These are phyloP conservation scores for Lepilemur septentrionalis DNA, from an alignment of 2,797 vertebrate genomes.

Conservation along the genomic window DNA sequence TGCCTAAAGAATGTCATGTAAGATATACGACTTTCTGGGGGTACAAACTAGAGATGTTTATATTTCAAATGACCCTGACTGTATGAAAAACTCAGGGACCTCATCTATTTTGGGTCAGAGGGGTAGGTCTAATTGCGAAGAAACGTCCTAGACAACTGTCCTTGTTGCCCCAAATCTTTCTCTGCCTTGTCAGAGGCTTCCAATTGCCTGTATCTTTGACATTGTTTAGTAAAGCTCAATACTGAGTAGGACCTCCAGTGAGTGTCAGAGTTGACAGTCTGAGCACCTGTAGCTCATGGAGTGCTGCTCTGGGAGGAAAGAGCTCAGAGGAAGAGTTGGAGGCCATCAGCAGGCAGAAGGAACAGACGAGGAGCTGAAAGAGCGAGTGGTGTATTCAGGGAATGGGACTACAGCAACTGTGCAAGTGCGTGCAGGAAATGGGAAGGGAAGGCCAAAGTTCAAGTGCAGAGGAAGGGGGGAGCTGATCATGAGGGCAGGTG, in stretches of 20 bases:
- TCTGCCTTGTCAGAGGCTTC: neutral
- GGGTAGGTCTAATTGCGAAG: accelerated
- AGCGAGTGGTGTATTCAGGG: accelerated
- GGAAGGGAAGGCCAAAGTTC: neutral
- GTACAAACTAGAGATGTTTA: neutral
- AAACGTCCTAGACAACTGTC: neutral
- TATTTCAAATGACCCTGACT: neutral
- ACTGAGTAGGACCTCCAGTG: neutral
- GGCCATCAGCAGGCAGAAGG: neutral
- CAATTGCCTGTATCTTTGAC: neutral
- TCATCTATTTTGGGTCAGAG: neutral
- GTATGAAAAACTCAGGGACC: neutral
- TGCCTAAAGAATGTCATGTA: neutral
- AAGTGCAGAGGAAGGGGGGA: neutral
- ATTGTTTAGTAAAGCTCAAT: neutral
- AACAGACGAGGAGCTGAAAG: neutral
- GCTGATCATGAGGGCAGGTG: neutral
- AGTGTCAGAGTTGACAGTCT: neutral
- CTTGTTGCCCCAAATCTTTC: neutral
- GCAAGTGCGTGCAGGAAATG: neutral
- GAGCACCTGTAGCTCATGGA: neutral
- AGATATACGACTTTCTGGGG: neutral
- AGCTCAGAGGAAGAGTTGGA: neutral
- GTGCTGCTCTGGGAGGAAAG: neutral
- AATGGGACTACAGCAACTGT: neutral